Conservation (phyloP, 1,140 invertebrate species). For the Aphelinus certus region DNA sequence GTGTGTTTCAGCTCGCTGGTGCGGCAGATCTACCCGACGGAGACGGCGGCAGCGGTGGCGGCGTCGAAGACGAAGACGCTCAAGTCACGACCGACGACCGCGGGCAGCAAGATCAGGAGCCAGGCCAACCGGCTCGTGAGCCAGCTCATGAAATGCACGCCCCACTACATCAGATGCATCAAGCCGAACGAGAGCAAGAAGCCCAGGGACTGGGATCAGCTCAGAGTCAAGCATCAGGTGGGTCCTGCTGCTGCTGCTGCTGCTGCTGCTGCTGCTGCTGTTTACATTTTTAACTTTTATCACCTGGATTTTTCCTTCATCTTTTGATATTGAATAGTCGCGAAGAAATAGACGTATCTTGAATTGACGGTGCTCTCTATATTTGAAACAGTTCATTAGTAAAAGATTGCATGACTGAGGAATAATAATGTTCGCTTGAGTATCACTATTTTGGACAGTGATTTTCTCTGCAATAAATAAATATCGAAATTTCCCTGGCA, state of each 20-base stretch:
- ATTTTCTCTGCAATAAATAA: too few species aligned
- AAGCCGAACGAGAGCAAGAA: constrained; percentile 83
- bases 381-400: too few species aligned
- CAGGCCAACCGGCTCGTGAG: constrained; percentile 79
- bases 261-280: neutral
- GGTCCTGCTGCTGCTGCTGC: constrained; percentile 32
- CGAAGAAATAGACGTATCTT: neutral
- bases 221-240: constrained; percentile 70
- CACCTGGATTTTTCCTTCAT: too few species aligned
- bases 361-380: too few species aligned
- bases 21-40: constrained; percentile 72
- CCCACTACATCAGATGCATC: constrained; percentile 81
- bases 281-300: too few species aligned
- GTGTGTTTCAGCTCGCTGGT: constrained; percentile 69
- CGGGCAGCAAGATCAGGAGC: constrained; percentile 78
- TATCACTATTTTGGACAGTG: too few species aligned
- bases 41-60: constrained; percentile 57
- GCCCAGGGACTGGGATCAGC: constrained; percentile 77
- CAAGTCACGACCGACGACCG: constrained; percentile 76
- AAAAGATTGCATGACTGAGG: too few species aligned
- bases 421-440: too few species aligned
- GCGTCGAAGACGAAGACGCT: constrained; percentile 54
- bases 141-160: constrained; percentile 77
- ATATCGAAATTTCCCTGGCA: too few species aligned
- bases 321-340: too few species aligned